phyloP scores from a whole-genome alignment of 2,888 invertebrate genomes.

The Drosophila emarginata region DNA sequence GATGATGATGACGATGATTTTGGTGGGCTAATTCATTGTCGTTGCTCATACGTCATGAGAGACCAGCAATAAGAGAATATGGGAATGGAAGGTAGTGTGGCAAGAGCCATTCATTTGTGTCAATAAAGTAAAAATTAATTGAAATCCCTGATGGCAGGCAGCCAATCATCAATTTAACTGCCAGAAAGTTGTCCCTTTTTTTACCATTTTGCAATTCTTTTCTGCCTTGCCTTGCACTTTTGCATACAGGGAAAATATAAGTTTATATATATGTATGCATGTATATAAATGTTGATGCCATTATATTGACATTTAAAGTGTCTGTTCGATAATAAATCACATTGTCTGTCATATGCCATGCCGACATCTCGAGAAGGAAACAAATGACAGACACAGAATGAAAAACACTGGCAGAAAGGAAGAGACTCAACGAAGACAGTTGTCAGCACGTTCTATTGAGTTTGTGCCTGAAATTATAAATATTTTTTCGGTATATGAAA shows the following conservation, averaged over 20 bases:
- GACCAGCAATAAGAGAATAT: slow-evolving; percentile 18
- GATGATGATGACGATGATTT: slow-evolving; percentile 28
- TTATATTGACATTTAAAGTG: slow-evolving; percentile 70
- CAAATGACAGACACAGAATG: slow-evolving; percentile 26
- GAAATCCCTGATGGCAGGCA: slow-evolving; percentile 61
- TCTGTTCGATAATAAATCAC: slow-evolving; percentile 71
- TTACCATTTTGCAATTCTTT: slow-evolving; percentile 22
- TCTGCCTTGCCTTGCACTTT: slow-evolving; percentile 32
- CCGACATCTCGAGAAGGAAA: slow-evolving; percentile 29
- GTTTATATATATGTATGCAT: slow-evolving; percentile 21
- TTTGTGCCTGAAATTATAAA: slow-evolving; percentile 62
- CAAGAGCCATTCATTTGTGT: slow-evolving; percentile 49
- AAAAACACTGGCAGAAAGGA: slow-evolving; percentile 7
- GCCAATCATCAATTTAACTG: slow-evolving; percentile 71
- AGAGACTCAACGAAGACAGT: neutral
- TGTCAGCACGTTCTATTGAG: slow-evolving; percentile 47
- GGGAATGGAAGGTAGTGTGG: slow-evolving; percentile 12
- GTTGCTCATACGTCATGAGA: slow-evolving; percentile 63
- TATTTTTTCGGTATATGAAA: slow-evolving; percentile 54
- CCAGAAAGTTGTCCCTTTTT: slow-evolving; percentile 44
- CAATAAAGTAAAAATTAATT: slow-evolving; percentile 70
- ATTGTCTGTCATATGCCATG: slow-evolving; percentile 57
- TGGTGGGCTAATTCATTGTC: slow-evolving; percentile 58
- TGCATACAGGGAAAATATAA: slow-evolving; percentile 21
- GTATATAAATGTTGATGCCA: slow-evolving; percentile 55